Evolutionary conservation across 2,797 vertebrate genomes (phyloP).

Genomic region (Gobionotothen gibberifrons): DNA sequence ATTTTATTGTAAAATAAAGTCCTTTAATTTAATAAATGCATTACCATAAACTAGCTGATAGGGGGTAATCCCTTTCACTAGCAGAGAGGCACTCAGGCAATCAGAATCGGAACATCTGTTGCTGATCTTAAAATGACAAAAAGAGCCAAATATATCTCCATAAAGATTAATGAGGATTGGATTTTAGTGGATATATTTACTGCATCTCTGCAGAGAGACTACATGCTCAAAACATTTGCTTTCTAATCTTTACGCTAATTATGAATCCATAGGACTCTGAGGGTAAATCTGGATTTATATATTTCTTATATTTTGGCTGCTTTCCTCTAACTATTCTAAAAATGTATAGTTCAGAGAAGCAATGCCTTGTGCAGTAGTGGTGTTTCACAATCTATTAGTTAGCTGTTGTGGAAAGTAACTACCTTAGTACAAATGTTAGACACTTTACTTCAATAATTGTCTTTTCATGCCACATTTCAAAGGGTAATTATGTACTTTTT

Average conservation of each 20-base stretch:
- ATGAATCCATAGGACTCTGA: not conserved
- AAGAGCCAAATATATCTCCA: slow-evolving; percentile 16
- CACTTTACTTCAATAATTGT: too few relatives aligned
- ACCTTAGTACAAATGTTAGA: too few relatives aligned
- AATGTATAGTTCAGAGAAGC: slow-evolving; percentile 29
- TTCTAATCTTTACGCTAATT: not conserved
- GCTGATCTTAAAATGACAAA: slow-evolving; percentile 50
- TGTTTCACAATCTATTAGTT: slow-evolving; percentile 14
- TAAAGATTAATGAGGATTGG: slow-evolving; percentile 35
- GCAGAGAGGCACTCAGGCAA: slow-evolving; percentile 26
- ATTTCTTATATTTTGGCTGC: slow-evolving; percentile 6
- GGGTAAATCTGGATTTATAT: not conserved
- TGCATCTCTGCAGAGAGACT: slow-evolving; percentile 23
- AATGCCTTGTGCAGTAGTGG: slow-evolving; percentile 23
- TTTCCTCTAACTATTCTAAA: not conserved
- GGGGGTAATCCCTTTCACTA: slow-evolving; percentile 8
- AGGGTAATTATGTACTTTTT: too few relatives aligned
- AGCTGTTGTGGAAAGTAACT: too few relatives aligned
- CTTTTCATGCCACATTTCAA: too few relatives aligned
- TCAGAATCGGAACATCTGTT: slow-evolving; percentile 46
- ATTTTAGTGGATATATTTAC: slow-evolving; percentile 30
- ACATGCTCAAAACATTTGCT: slow-evolving; percentile 1
- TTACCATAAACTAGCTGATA: slow-evolving; percentile 8
- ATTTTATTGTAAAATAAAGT: not conserved
- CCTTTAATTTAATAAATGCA: slow-evolving; percentile 22